Conservation (phyloP, 2,888 invertebrate species). For the Syritta pipiens region DNA sequence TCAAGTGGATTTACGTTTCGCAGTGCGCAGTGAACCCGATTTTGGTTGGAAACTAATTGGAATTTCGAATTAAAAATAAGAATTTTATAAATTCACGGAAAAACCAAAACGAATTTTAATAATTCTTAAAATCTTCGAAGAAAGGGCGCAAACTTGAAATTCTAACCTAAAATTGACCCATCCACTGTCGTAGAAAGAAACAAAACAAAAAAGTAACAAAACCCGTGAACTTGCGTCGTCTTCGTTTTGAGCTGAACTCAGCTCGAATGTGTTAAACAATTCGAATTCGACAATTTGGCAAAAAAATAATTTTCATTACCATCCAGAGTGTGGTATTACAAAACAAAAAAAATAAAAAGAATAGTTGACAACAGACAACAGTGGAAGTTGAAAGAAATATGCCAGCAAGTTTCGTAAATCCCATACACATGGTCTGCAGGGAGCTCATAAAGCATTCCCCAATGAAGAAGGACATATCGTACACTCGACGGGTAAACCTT, state of each 20-base stretch:
- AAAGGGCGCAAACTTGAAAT: neutral
- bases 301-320: constrained; percentile 49
- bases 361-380: constrained; percentile 19
- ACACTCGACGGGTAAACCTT: constrained; percentile 74
- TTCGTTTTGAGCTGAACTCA: constrained; percentile 36
- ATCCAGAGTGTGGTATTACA: constrained; percentile 23
- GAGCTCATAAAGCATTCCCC: constrained; percentile 73
- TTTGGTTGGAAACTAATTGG: constrained; percentile 57
- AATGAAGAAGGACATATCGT: constrained; percentile 73
- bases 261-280: constrained; percentile 32
- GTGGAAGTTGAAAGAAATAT: constrained; percentile 49
- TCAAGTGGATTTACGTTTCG: constrained; percentile 45
- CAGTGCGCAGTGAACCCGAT: constrained; percentile 14
- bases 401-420: constrained; percentile 76
- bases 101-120: neutral
- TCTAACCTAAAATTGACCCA: constrained; percentile 20
- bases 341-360: constrained; percentile 15
- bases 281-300: constrained; percentile 38
- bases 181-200: neutral
- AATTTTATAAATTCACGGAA: too few species aligned
- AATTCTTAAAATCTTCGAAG: neutral
- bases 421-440: constrained; percentile 39
- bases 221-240: constrained; percentile 58
- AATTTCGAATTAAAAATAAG: constrained; percentile 31
- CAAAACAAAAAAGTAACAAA: neutral